These are phyloP conservation scores for Nephrotoma flavescens DNA, from an alignment of 2,888 invertebrate genomes.

Conservation along the genomic window DNA sequence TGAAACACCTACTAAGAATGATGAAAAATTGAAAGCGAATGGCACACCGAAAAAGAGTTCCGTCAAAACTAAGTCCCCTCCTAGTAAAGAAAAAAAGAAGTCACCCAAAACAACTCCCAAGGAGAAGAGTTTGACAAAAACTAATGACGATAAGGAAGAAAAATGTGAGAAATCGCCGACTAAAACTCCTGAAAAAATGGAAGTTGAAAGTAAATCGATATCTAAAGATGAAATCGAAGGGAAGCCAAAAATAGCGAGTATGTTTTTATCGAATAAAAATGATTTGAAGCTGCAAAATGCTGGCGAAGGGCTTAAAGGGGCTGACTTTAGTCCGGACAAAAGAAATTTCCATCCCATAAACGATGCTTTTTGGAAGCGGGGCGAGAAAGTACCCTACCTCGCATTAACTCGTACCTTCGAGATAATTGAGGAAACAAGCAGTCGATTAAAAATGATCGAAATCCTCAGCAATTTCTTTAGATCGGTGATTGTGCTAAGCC, in stretches of 20 bases:
- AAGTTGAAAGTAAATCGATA: slow-evolving; percentile 6
- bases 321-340: slow-evolving; percentile 55
- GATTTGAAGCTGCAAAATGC: slow-evolving; percentile 16
- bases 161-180: neutral
- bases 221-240: neutral
- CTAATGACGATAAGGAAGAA: slow-evolving; percentile 11
- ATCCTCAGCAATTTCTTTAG: slow-evolving; percentile 82
- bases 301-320: slow-evolving; percentile 17
- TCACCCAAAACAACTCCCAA: neutral
- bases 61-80: neutral
- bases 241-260: slow-evolving; percentile 4
- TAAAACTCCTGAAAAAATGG: slow-evolving; percentile 9
- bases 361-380: slow-evolving; percentile 66
- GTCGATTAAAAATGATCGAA: slow-evolving; percentile 81
- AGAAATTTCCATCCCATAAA: slow-evolving; percentile 66
- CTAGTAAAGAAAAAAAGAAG: neutral
- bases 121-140: slow-evolving; percentile 18
- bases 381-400: slow-evolving; percentile 75
- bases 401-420: slow-evolving; percentile 84
- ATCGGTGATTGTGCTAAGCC: slow-evolving; percentile 76
- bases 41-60: neutral
- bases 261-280: slow-evolving; percentile 10
- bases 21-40: neutral
- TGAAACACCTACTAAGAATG: neutral
- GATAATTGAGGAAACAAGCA: slow-evolving; percentile 70